Evolutionary conservation across 1,140 invertebrate species (phyloP).

Genomic region (Orius insidiosus): DNA sequence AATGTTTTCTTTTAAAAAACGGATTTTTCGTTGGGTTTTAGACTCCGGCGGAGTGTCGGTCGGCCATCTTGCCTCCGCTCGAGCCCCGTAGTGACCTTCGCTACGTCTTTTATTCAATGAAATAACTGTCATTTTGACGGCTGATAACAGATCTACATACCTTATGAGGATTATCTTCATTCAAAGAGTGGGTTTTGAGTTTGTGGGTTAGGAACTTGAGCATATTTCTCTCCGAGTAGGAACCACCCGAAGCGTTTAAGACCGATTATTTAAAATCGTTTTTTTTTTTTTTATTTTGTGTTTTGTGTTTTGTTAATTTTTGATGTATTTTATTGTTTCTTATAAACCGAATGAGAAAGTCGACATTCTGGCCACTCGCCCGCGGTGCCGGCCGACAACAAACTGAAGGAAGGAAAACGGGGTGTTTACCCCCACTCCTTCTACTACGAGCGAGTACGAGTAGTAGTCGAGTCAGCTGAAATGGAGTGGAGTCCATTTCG

Average conservation of each 20-base stretch:
- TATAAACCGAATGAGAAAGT: conserved; percentile 27
- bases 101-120: no score
- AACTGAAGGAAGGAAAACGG: conserved; percentile 28
- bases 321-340: conserved; percentile 9
- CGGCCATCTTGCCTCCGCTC: conserved; percentile 5
- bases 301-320: not conserved
- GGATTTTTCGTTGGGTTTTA: conserved; percentile 19
- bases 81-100: conserved; percentile 16
- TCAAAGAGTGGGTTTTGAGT: conserved; percentile 58
- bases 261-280: conserved; percentile 22
- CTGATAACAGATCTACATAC: conserved; percentile 23
- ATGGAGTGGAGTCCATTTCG: conserved; percentile 30
- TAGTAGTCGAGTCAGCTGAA: conserved; percentile 34
- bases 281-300: not conserved
- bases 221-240: conserved; percentile 34
- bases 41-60: conserved; percentile 15
- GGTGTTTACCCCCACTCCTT: conserved; percentile 26
- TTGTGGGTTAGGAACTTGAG: conserved; percentile 64
- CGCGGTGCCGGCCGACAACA: conserved; percentile 27
- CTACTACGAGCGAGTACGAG: conserved; percentile 17
- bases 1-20: not conserved
- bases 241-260: conserved; percentile 15
- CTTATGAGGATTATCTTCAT: conserved; percentile 53
- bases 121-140: no score
- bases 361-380: conserved; percentile 13